Percentiles rank a stretch among this genome's conserved stretches.
phyloP scores from a whole-genome alignment of 2,113 vertebrate species.

The Pan troglodytes region NHGRI_mPanTro3-v2.1_pri NC_072407.2:11826501-11827000 shows the following conservation, averaged over 20 bases:
- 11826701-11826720: background rate
- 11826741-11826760: background rate
- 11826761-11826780: background rate
- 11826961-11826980: no score
- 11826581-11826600: slow-evolving; percentile 47
- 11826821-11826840: background rate
- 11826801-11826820: background rate
- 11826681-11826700: background rate
- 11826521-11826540: slow-evolving; percentile 53
- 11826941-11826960: no score
- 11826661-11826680: background rate
- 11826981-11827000: no score
- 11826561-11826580: slow-evolving; percentile 78
- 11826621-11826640: slow-evolving; percentile 38
- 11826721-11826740: background rate
- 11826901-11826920: no score
- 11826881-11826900: background rate
- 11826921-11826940: no score
- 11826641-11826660: slow-evolving; percentile 1
- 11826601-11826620: slow-evolving; percentile 67
- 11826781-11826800: background rate
- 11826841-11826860: background rate
- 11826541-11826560: slow-evolving; percentile 79
- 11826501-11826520: slow-evolving; percentile 17
- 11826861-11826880: background rate